phyloP scores from a whole-genome alignment of 2,113 vertebrate genomes.

The Erythrocebus patas region DNA sequence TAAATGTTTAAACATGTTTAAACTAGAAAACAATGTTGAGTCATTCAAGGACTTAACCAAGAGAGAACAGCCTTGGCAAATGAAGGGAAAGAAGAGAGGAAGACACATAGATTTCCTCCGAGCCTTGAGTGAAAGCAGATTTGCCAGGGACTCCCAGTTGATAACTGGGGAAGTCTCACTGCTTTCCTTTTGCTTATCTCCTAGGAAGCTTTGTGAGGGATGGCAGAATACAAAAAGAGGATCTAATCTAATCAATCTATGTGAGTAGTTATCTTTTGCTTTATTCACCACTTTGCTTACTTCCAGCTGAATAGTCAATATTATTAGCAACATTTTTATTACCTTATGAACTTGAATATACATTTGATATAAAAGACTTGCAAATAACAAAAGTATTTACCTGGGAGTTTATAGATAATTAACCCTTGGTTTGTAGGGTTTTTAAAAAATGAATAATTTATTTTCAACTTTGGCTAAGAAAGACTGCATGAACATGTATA shows the following conservation, averaged over 20 bases:
- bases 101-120: background rate
- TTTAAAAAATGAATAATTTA: background rate
- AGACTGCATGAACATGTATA: background rate
- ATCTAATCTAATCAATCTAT: background rate
- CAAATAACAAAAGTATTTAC: background rate
- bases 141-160: background rate
- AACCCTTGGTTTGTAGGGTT: background rate
- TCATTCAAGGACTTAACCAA: background rate
- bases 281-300: background rate
- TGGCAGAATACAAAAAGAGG: background rate
- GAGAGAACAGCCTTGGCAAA: background rate
- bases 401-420: background rate
- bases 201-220: background rate
- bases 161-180: background rate
- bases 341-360: background rate
- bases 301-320: background rate
- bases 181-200: background rate
- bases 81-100: background rate
- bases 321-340: background rate
- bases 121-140: background rate
- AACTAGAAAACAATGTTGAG: background rate
- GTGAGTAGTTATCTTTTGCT: background rate
- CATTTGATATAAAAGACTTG: background rate
- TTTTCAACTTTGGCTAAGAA: constrained; percentile 11
- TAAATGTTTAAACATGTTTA: background rate